phyloP scores from a whole-genome alignment of 2,113 vertebrate genomes.

The Danio rerio region GRCz12tu NC_133181.1:12052501-12053000 shows the following conservation, averaged over 20 bases:
- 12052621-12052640: conserved; percentile 67
- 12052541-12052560: conserved; percentile 67
- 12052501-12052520: conserved; percentile 56
- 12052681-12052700: no score
- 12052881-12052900: conserved; percentile 24
- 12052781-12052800: no score
- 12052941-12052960: neutral
- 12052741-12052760: no score
- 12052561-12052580: conserved; percentile 87
- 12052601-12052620: conserved; percentile 68
- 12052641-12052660: conserved; percentile 35
- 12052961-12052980: neutral
- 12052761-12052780: no score
- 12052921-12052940: conserved; percentile 11
- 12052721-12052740: no score
- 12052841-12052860: conserved; percentile 18
- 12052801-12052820: no score
- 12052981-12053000: conserved; percentile 8
- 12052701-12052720: no score
- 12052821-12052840: neutral
- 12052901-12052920: conserved; percentile 7
- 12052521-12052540: conserved; percentile 68
- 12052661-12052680: no score
- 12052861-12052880: conserved; percentile 61
- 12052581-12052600: conserved; percentile 81